Percentiles rank a stretch among this genome's conserved stretches.
Conservation (phyloP, 2,797 vertebrate genomes). For the Pterois miles region DNA sequence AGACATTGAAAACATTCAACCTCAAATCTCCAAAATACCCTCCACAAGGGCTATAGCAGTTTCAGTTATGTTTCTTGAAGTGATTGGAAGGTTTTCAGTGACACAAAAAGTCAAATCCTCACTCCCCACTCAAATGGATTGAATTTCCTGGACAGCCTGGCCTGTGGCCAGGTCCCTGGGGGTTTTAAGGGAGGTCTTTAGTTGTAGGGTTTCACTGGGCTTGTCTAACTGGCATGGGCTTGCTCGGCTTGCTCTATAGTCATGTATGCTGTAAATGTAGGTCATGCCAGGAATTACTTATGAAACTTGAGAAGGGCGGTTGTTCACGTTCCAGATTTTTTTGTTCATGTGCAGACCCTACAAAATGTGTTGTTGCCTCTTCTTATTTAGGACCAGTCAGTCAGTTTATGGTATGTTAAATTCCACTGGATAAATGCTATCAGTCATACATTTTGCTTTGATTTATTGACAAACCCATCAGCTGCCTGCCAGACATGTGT, state of each 20-base stretch:
- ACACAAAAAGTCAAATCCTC: constrained; percentile 14
- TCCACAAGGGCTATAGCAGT: not conserved
- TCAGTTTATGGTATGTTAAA: constrained; percentile 19
- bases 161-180: constrained; percentile 39
- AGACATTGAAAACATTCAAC: constrained; percentile 6
- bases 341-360: not conserved
- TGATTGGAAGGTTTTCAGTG: constrained; percentile 29
- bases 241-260: constrained; percentile 34
- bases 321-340: constrained; percentile 32
- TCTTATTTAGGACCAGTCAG: not conserved
- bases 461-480: constrained; percentile 21
- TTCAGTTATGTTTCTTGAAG: not conserved
- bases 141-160: constrained; percentile 70
- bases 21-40: not conserved
- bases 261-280: constrained; percentile 65
- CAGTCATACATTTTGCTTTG: constrained; percentile 5
- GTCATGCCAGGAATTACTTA: constrained; percentile 59
- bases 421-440: not conserved
- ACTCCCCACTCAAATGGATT: constrained; percentile 33
- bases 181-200: constrained; percentile 45
- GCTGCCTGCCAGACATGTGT: constrained; percentile 34
- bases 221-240: constrained; percentile 38
- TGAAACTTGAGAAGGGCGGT: constrained; percentile 39
- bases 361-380: constrained; percentile 13
- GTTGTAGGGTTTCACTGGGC: constrained; percentile 33